Base-by-base conservation (phyloP, 2,888 invertebrate genomes). In the Drosophila meridionalis region DNA sequence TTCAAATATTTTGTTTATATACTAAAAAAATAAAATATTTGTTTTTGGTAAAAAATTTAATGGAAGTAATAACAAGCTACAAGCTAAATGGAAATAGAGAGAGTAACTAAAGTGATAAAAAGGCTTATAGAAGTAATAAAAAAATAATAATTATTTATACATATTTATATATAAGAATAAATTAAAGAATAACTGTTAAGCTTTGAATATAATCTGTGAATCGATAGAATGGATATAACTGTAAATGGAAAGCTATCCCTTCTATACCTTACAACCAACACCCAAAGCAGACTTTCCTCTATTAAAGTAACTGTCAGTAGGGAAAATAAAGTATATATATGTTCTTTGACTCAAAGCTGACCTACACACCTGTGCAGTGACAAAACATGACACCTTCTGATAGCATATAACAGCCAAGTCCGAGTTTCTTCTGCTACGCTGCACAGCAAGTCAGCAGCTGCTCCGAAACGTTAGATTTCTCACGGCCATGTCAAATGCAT, bases 401-500 rank as follows among this genome's bases (percentile, higher is more conserved):
- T 12, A 52, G 20, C 20, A 34, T 34, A 8, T 20, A 9, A 32
- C 9, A 34, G 32, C 5, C 50, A 34, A 34, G 32, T 20, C 20
- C n/a, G 20, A 34, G 2, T 52, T 34, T 9, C 9, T 34, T 38
- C 11, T 14, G 20, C 36, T 20, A 9, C 7, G 8, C 2, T 43
- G 43, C 43, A 14, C 30, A 6, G 12, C 28, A 20, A 20, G 20
- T 11, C 12, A 42, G 38, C 28, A 42, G 14, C 26, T 68, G 67
- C 40, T 14, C 11, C n/a, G 11, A 11, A 8, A 5, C n/a, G 28
- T 20, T 9, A 26, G 40, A 2, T 20, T 20, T 11, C 65, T 30
- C 12, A 8, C 28, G 12, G 7, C 14, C 20, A 28, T 67, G 40
- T 42, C 47, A 67, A 67, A 40, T 68, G 68, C 68, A 55, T 20